Evolutionary conservation across 2,113 vertebrate species (phyloP), one percentile per base, ranked within the genome.

Genomic region (Chinchilla lanigera): DNA sequence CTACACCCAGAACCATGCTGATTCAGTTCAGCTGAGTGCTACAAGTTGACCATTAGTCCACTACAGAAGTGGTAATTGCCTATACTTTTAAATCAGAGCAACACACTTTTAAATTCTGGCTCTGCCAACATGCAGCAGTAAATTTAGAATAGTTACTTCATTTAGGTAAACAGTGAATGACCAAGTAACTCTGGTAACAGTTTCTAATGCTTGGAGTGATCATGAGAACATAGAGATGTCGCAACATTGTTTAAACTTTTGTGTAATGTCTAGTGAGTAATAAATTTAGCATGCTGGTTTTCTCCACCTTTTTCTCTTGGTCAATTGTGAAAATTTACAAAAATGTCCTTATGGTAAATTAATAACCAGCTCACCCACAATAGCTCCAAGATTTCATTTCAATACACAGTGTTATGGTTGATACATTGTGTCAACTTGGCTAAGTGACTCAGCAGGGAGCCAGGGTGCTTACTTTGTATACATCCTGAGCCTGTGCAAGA

Each of bases 11-110:
- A 12, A 65, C 12, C 30, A 65, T 5, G 13, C 63, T 33, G 63
- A 33, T 33, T 35, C 63, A 35, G 30, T 33, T 4, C 63, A 65
- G 63, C 30, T 65, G 63, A 14, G 30, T 33, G 30, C 1, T 65
- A 33, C 13, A 33, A 65, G 28, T 2, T 65, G 63, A 33, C 30
- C 4, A 14, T 35, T 65, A 63, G 6, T 35, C 63, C 63, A 65
- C 30, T 13, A 33, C 63, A 65, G 63, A 13, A 20, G 11, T 58
- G 44, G 28, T 69, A 89, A 86, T 54, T 86, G 8, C 35, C 52
- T 63, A 11, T 69, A 52, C 60, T 95, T 95, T 77, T 60, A 6
- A 77, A 38, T 90, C 69, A 86, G 30, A 93, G 28, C 94, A 73
- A 84, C n/a, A 22, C 3, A 30, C 47, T 90, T 90, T 80, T 73